Evolutionary conservation across 2,888 invertebrate genomes (phyloP).

Genomic region (Galeopsomyia nigrocyanea): DNA sequence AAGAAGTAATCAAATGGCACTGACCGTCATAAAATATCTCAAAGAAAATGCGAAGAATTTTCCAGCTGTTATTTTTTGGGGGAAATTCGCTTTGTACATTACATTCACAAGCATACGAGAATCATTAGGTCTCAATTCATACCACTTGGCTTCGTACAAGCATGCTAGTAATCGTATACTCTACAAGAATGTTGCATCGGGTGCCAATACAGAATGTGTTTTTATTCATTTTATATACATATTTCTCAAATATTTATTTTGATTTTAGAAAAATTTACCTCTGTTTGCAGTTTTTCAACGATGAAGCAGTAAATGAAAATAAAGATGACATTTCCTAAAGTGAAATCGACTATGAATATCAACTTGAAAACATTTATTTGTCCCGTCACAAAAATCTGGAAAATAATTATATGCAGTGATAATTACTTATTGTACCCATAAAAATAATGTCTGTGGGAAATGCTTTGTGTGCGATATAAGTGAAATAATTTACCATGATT

Average conservation of each 20-base stretch:
- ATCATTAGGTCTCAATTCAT: constrained; percentile 45
- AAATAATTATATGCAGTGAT: no score
- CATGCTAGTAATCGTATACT: no score
- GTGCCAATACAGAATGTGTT: no score
- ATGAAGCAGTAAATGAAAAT: constrained; percentile 47
- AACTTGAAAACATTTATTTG: background rate
- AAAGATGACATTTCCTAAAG: background rate
- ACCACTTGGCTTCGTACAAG: constrained; percentile 51
- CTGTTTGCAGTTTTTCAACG: constrained; percentile 28
- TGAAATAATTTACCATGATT: constrained; percentile 51
- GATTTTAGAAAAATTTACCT: no score
- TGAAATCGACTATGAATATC: constrained; percentile 2
- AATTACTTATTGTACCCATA: no score
- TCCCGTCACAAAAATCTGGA: no score
- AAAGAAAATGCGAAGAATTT: constrained; percentile 56
- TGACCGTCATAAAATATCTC: constrained; percentile 37
- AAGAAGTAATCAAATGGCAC: background rate
- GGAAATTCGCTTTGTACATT: constrained; percentile 48
- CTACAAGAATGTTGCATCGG: no score
- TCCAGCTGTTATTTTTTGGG: constrained; percentile 55
- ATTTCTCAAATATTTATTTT: background rate
- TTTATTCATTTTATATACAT: background rate
- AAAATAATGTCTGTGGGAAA: no score
- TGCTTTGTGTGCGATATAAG: no score
- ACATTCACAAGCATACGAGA: constrained; percentile 50